phyloP scores from a whole-genome alignment of 1,140 invertebrate species.

The Hermetia illucens region DNA sequence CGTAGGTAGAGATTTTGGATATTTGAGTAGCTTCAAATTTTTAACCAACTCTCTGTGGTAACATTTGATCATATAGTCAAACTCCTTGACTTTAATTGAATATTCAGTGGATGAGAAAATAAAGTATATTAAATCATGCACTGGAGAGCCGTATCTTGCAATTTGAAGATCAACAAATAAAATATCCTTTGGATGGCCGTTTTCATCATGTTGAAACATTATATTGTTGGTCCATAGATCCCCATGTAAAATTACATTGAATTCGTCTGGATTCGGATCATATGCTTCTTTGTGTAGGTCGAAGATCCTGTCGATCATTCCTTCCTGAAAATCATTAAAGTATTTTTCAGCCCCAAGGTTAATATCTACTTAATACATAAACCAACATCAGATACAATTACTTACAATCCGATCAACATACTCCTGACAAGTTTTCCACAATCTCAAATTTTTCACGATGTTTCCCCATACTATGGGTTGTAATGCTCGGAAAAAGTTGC shows the following conservation, averaged over 20 bases:
- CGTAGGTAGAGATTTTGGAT: conserved; percentile 9
- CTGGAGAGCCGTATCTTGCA: conserved; percentile 12
- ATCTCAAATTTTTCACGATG: too few species aligned
- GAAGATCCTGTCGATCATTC: conserved; percentile 6
- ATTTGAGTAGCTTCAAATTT: conserved; percentile 9
- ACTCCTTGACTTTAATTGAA: conserved; percentile 12
- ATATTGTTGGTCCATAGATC: conserved; percentile 51
- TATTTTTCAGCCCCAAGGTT: too few species aligned
- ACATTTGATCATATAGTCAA: conserved; percentile 14
- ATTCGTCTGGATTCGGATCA: conserved; percentile 34
- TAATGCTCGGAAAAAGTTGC: too few species aligned
- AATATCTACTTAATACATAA: too few species aligned
- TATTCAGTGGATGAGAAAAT: conserved; percentile 11
- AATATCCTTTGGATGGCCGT: conserved; percentile 32
- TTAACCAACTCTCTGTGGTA: conserved; percentile 12
- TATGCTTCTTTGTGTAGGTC: conserved; percentile 7
- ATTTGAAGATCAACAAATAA: conserved; percentile 31
- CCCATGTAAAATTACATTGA: conserved; percentile 45
- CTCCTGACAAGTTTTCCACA: neutral
- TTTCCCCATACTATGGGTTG: too few species aligned
- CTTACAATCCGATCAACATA: conserved; percentile 5
- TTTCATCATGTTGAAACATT: conserved; percentile 40
- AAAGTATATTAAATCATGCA: conserved; percentile 14
- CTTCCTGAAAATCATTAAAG: neutral
- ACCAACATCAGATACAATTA: too few species aligned